phyloP scores from a whole-genome alignment of 2,888 invertebrate genomes.

The Melipona beecheii region DNA sequence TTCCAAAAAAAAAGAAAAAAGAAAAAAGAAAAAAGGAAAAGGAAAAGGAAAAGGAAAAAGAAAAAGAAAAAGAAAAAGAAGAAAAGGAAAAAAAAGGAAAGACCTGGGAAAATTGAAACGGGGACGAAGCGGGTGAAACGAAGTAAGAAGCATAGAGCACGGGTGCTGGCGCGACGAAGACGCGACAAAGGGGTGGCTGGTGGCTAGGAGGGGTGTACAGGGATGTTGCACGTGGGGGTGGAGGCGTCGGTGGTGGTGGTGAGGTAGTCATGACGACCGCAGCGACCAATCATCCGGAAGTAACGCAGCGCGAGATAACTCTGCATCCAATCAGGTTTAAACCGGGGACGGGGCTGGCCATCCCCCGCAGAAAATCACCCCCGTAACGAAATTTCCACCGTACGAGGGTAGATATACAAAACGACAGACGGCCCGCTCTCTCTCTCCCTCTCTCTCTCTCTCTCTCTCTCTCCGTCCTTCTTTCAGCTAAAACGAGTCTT shows the following conservation, averaged over 20 bases:
- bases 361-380: slow-evolving; percentile 77
- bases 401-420: slow-evolving; percentile 78
- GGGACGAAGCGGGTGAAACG: slow-evolving; percentile 18
- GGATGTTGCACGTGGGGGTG: slow-evolving; percentile 65
- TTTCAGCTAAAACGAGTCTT: not conserved
- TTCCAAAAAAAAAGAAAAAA: slow-evolving; percentile 22
- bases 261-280: slow-evolving; percentile 84
- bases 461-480: slow-evolving; percentile 45
- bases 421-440: slow-evolving; percentile 70
- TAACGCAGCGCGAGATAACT: slow-evolving; percentile 84
- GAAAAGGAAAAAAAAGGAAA: too few species aligned
- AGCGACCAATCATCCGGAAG: slow-evolving; percentile 84
- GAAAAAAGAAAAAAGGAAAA: not conserved
- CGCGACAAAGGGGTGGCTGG: slow-evolving; percentile 39
- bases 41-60: not conserved
- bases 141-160: not conserved
- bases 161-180: slow-evolving; percentile 19
- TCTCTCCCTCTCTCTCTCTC: slow-evolving; percentile 51
- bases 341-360: slow-evolving; percentile 77
- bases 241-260: slow-evolving; percentile 73
- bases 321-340: slow-evolving; percentile 84
- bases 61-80: too few species aligned
- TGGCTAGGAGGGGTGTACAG: slow-evolving; percentile 40
- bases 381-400: slow-evolving; percentile 77
- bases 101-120: slow-evolving; percentile 44